phyloP scores from a whole-genome alignment of 2,888 invertebrate genomes.

The Bombylius major region DNA sequence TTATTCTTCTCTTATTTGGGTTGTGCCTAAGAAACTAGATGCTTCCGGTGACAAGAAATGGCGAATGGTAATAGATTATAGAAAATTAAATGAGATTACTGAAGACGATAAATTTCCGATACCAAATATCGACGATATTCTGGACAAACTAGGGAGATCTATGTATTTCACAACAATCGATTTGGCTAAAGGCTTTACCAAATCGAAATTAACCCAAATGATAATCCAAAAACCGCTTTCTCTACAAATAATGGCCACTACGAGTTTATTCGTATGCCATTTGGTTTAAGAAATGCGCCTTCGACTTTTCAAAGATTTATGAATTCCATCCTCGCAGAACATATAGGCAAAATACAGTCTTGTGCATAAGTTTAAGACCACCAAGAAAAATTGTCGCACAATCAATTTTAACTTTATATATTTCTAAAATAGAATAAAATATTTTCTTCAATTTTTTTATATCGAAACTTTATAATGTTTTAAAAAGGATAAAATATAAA shows the following conservation, averaged over 20 bases:
- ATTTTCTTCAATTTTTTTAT: too few relatives aligned
- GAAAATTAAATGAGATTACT: conserved; percentile 11
- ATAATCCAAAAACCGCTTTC: conserved; percentile 1
- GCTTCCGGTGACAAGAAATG: too few relatives aligned
- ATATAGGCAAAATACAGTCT: conserved; percentile 15
- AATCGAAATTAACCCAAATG: conserved; percentile 13
- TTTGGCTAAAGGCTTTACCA: conserved; percentile 21
- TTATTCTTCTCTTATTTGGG: too few relatives aligned
- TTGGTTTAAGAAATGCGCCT: conserved; percentile 8
- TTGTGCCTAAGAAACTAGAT: too few relatives aligned
- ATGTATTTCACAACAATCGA: conserved; percentile 19
- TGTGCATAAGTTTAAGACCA: too few relatives aligned
- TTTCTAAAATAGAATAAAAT: too few relatives aligned
- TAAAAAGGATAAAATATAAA: too few relatives aligned
- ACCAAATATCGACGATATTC: conserved; percentile 14
- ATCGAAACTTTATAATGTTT: too few relatives aligned
- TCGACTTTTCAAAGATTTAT: conserved; percentile 2
- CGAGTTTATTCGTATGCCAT: conserved; percentile 9
- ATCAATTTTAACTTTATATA: too few relatives aligned
- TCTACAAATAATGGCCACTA: conserved; percentile 5
- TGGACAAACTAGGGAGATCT: conserved; percentile 19
- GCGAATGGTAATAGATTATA: background rate
- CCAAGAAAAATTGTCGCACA: too few relatives aligned
- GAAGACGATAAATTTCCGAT: conserved; percentile 16
- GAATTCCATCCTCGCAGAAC: conserved; percentile 15